Conservation (phyloP, 1,140 invertebrate genomes). For the Batillaria attramentaria region DNA sequence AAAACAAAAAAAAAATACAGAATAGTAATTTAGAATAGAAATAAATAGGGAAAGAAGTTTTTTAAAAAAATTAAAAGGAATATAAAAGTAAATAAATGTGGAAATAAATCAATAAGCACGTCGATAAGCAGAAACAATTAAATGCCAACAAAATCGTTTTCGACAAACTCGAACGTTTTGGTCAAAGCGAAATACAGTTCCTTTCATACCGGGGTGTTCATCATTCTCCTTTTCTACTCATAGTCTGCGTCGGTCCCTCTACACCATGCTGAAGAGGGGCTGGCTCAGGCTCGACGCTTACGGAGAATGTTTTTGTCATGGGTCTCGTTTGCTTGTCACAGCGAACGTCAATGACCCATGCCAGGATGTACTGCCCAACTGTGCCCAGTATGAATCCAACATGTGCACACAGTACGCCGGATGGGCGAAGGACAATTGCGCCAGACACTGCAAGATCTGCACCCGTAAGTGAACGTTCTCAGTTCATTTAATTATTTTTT, state of each 20-base stretch:
- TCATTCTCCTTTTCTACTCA: not conserved
- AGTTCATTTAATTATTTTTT: not conserved
- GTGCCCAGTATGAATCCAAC: conserved; percentile 46
- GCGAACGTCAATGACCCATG: conserved; percentile 5
- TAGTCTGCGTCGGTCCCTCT: not conserved
- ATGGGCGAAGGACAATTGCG: conserved; percentile 55
- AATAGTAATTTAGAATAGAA: too few species aligned
- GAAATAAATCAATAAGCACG: too few species aligned
- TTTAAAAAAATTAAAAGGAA: too few species aligned
- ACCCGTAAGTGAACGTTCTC: not conserved
- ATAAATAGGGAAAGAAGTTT: too few species aligned
- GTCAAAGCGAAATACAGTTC: too few species aligned
- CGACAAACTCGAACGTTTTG: too few species aligned
- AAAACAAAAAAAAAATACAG: too few species aligned
- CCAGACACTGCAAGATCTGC: conserved; percentile 57
- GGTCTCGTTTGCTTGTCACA: conserved; percentile 12
- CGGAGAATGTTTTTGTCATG: not conserved
- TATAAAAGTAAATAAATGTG: too few species aligned
- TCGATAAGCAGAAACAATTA: too few species aligned
- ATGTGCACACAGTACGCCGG: conserved; percentile 46
- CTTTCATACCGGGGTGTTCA: too few species aligned
- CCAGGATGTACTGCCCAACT: conserved; percentile 27
- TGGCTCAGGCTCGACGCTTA: not conserved
- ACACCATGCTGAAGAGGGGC: not conserved
- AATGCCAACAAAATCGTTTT: too few species aligned